Percentiles rank a stretch among this genome's conserved stretches.
These are phyloP conservation scores for Erythrocercus mccallii DNA, from an alignment of 2,113 vertebrate species.

Conservation along the genomic window DNA sequence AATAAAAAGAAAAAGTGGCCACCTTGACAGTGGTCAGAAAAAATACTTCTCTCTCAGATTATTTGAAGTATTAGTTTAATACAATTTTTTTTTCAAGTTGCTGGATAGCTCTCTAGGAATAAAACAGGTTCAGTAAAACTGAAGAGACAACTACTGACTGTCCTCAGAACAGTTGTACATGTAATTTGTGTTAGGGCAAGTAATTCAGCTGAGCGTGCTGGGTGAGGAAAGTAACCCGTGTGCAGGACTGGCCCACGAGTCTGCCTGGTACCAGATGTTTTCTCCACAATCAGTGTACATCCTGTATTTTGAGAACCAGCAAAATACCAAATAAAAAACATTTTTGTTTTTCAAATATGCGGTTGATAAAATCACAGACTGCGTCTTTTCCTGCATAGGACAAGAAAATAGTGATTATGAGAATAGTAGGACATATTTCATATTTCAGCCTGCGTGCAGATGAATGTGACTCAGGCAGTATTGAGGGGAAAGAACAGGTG, in stretches of 20 bases:
- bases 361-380: neutral
- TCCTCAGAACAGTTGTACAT: neutral
- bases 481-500: constrained; percentile 19
- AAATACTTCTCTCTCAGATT: neutral
- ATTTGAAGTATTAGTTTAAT: neutral
- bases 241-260: neutral
- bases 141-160: fast-evolving
- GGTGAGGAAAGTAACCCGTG: neutral
- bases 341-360: neutral
- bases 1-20: neutral
- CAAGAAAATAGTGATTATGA: neutral
- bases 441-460: neutral
- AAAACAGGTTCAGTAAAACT: neutral
- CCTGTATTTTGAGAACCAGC: neutral
- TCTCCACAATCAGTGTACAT: neutral
- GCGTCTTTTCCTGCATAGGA: neutral
- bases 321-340: neutral
- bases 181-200: neutral
- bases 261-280: neutral
- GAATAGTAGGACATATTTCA: neutral
- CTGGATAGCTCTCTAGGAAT: neutral
- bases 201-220: fast-evolving
- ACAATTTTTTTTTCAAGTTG: neutral
- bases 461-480: neutral
- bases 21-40: neutral